Percentiles rank a stretch among this genome's conserved stretches.
These are phyloP conservation scores for Trachemys scripta DNA, from an alignment of 2,113 vertebrate species.

Conservation along the genomic window DNA sequence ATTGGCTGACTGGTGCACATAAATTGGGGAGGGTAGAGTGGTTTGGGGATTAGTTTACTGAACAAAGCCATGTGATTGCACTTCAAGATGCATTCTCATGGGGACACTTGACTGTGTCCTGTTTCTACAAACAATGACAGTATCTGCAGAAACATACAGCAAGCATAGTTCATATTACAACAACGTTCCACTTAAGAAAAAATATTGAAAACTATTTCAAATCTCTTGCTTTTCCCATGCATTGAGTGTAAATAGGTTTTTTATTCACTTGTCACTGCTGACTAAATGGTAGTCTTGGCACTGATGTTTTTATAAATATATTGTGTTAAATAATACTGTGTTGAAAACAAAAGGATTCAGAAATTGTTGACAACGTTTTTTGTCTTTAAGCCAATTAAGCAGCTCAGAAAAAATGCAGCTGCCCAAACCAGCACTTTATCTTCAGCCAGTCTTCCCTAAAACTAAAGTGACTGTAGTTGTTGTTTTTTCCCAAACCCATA, in stretches of 20 bases:
- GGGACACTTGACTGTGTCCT: not conserved
- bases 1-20: not conserved
- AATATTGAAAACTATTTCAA: not conserved
- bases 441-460: constrained; percentile 16
- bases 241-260: not conserved
- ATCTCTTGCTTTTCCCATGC: not conserved
- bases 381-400: not conserved
- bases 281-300: not conserved
- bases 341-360: not conserved
- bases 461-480: not conserved
- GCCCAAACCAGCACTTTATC: constrained; percentile 26
- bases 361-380: not conserved
- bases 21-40: not conserved
- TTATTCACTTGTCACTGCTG: not conserved
- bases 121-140: not conserved
- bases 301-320: not conserved
- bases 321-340: not conserved
- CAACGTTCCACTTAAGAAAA: not conserved
- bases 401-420: not conserved
- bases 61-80: not conserved
- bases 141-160: not conserved
- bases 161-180: not conserved
- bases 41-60: not conserved
- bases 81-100: not conserved
- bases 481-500: not conserved